phyloP scores from a whole-genome alignment of 2,797 vertebrate genomes.

The Platyrinchus mystaceus region DNA sequence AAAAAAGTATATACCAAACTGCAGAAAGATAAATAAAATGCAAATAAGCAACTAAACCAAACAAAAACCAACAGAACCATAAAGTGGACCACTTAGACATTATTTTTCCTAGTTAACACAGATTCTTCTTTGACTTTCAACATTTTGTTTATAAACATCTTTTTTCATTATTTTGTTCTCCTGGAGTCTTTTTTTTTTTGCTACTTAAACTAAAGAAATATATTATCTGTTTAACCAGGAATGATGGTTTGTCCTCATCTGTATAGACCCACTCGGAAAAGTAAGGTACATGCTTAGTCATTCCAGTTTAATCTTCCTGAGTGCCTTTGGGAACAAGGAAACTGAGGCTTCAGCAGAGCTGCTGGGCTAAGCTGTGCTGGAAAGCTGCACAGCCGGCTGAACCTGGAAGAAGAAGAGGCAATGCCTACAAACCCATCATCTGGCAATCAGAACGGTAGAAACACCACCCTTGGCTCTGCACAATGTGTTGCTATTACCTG shows the following conservation, averaged over 20 bases:
- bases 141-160: neutral
- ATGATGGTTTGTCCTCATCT: neutral
- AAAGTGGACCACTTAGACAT: neutral
- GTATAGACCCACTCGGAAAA: neutral
- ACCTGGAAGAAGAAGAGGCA: neutral
- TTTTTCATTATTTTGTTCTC: neutral
- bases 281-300: constrained; percentile 31
- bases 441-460: neutral
- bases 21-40: neutral
- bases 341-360: constrained; percentile 7
- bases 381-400: neutral
- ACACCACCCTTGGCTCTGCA: fast-evolving
- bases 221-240: neutral
- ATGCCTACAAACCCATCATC: neutral
- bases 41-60: neutral
- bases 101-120: neutral
- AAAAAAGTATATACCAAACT: neutral
- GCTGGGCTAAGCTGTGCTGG: neutral
- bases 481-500: neutral
- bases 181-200: neutral
- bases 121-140: neutral
- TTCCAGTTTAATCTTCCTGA: constrained; percentile 35
- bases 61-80: neutral
- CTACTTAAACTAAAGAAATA: neutral
- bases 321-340: constrained; percentile 26